These are phyloP conservation scores for Zaprionus inermis DNA, from an alignment of 1,140 invertebrate genomes.

Conservation along the genomic window DNA sequence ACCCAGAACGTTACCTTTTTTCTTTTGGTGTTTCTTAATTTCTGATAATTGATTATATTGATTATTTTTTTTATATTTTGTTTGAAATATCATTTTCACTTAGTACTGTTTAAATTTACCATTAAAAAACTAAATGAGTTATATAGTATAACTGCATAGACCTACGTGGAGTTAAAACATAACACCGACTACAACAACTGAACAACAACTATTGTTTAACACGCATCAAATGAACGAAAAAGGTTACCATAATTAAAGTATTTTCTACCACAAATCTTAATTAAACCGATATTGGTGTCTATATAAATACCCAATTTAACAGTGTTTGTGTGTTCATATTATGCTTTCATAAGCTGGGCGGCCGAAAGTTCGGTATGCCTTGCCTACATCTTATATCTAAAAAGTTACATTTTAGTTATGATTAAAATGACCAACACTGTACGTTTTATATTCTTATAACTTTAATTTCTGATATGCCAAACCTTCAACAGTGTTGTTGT, in stretches of 20 bases:
- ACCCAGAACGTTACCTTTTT: conserved; percentile 25
- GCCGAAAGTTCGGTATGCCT: conserved; percentile 61
- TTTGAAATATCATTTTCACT: conserved; percentile 24
- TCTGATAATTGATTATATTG: conserved; percentile 9
- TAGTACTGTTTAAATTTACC: conserved; percentile 16
- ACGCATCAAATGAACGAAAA: conserved; percentile 66
- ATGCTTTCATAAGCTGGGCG: conserved; percentile 60
- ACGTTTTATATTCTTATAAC: conserved; percentile 10
- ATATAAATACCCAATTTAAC: conserved; percentile 65
- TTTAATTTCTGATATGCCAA: conserved; percentile 37
- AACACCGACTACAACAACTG: conserved; percentile 67
- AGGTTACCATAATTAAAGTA: conserved; percentile 58
- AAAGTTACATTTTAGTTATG: conserved; percentile 30
- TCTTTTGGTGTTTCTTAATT: conserved; percentile 31
- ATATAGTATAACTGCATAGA: conserved; percentile 23
- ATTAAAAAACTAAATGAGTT: conserved; percentile 13
- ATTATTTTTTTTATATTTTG: conserved; percentile 1
- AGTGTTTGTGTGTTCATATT: conserved; percentile 70
- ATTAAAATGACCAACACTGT: conserved; percentile 30
- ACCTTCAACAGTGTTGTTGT: conserved; percentile 63
- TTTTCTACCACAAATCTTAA: conserved; percentile 56
- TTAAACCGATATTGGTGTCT: conserved; percentile 72
- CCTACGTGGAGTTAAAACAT: conserved; percentile 61
- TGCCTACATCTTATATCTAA: conserved; percentile 60
- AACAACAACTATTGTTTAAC: conserved; percentile 66